Percentiles rank a stretch among this genome's conserved stretches.
Conservation (phyloP, 2,888 invertebrate species). For the Plebejus argus region DNA sequence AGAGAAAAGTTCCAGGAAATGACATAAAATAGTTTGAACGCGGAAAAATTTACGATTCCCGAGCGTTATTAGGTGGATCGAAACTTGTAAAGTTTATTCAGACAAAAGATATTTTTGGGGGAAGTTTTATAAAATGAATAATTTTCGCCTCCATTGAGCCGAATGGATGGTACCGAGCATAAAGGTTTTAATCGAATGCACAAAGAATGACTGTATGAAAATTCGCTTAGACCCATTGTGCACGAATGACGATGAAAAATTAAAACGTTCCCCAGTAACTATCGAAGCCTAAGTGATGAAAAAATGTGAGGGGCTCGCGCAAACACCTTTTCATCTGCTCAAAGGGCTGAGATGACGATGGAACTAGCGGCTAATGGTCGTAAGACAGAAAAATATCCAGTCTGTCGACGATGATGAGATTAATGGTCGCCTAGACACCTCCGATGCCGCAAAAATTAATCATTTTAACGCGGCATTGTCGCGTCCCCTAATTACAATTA, state of each 20-base stretch:
- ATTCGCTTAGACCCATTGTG: constrained; percentile 67
- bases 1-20: not conserved
- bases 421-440: constrained; percentile 69
- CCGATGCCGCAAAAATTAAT: constrained; percentile 73
- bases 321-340: constrained; percentile 81
- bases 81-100: not conserved
- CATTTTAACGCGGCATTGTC: constrained; percentile 79
- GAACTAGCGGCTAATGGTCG: constrained; percentile 77
- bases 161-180: not conserved
- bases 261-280: constrained; percentile 78
- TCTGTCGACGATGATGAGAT: constrained; percentile 70
- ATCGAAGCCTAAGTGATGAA: constrained; percentile 78
- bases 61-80: not conserved
- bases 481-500: constrained; percentile 73
- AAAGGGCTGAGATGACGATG: constrained; percentile 70
- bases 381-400: constrained; percentile 77
- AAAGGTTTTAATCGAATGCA: constrained; percentile 56
- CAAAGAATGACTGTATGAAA: constrained; percentile 71
- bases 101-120: constrained; percentile 12
- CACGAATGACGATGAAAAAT: constrained; percentile 75
- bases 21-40: no score
- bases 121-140: not conserved
- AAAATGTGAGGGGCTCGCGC: constrained; percentile 74
- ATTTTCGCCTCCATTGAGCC: constrained; percentile 4
- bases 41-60: no score